A percentile compares a stretch with the other conserved stretches of the same genome.
These are phyloP conservation scores for Aricia artaxerxes DNA, from an alignment of 2,888 invertebrate genomes.

Conservation along the genomic window DNA sequence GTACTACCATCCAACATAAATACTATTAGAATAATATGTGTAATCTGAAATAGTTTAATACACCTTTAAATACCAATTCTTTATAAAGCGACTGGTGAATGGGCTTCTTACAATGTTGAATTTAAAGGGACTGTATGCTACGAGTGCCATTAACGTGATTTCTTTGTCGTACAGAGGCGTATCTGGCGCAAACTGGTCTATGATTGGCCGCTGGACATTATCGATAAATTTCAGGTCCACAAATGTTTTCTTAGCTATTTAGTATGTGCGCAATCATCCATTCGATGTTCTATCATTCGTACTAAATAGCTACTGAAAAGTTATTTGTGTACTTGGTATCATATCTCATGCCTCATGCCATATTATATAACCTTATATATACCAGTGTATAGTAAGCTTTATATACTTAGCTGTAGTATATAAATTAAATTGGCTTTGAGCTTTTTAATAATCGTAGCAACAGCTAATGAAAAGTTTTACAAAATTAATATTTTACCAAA, in stretches of 20 bases:
- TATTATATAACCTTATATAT: not conserved
- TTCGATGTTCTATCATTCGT: constrained; percentile 48
- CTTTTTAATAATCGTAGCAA: not conserved
- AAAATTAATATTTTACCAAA: not conserved
- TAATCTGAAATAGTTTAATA: too few species aligned
- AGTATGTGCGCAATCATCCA: constrained; percentile 53
- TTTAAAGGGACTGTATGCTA: constrained; percentile 15
- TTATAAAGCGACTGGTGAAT: not conserved
- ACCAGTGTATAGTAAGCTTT: not conserved
- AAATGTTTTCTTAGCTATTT: constrained; percentile 56
- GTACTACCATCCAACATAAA: too few species aligned
- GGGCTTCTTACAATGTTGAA: not conserved
- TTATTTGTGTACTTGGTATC: constrained; percentile 51
- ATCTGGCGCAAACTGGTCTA: constrained; percentile 52
- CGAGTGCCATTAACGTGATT: constrained; percentile 42
- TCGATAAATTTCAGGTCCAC: constrained; percentile 55
- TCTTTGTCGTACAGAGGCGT: constrained; percentile 49
- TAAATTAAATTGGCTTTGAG: not conserved
- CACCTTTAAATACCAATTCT: too few species aligned
- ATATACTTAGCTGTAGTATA: not conserved
- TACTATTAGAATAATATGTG: too few species aligned
- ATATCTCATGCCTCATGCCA: constrained; percentile 30
- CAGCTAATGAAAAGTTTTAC: not conserved
- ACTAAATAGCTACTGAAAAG: constrained; percentile 56
- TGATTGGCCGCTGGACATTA: constrained; percentile 54